A percentile compares a stretch with the other conserved stretches of the same genome.
These are phyloP conservation scores for Agrilus mali DNA, from an alignment of 2,888 invertebrate species.

Conservation along the genomic window DNA sequence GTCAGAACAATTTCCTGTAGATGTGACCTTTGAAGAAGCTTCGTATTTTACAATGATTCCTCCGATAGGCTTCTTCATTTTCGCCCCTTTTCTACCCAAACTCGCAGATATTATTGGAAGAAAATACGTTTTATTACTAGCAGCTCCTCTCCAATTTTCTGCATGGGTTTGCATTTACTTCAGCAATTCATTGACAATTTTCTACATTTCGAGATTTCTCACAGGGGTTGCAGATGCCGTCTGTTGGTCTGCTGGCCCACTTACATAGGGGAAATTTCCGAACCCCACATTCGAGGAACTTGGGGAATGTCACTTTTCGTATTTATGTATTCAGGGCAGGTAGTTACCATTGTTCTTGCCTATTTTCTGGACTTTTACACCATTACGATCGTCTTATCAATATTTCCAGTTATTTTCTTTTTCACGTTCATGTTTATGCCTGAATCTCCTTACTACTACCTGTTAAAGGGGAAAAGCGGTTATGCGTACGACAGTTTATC, in stretches of 20 bases:
- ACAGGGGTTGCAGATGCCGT: slow-evolving; percentile 15
- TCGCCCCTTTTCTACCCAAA: slow-evolving; percentile 11
- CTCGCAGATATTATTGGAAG: slow-evolving; percentile 22
- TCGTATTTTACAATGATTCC: slow-evolving; percentile 15
- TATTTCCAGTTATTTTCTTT: slow-evolving; percentile 43
- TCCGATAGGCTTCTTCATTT: slow-evolving; percentile 13
- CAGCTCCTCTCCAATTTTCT: slow-evolving; percentile 20
- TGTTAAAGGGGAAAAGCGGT: slow-evolving; percentile 18
- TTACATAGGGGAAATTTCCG: slow-evolving; percentile 17
- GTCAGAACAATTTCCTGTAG: slow-evolving; percentile 9
- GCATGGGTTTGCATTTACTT: slow-evolving; percentile 19
- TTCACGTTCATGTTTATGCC: slow-evolving; percentile 46
- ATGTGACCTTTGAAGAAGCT: slow-evolving; percentile 11
- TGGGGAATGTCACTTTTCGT: slow-evolving; percentile 21
- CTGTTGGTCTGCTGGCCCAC: slow-evolving; percentile 14
- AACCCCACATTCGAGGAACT: slow-evolving; percentile 17
- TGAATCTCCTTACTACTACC: slow-evolving; percentile 34
- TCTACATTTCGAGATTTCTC: slow-evolving; percentile 10
- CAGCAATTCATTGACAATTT: neutral
- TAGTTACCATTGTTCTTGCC: slow-evolving; percentile 37
- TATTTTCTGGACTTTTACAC: slow-evolving; percentile 39
- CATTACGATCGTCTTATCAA: slow-evolving; percentile 41
- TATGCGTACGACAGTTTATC: slow-evolving; percentile 18
- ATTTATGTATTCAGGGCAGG: slow-evolving; percentile 17
- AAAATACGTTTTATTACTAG: slow-evolving; percentile 18